phyloP scores from a whole-genome alignment of 2,888 invertebrate species.

The Polyploca ridens region DNA sequence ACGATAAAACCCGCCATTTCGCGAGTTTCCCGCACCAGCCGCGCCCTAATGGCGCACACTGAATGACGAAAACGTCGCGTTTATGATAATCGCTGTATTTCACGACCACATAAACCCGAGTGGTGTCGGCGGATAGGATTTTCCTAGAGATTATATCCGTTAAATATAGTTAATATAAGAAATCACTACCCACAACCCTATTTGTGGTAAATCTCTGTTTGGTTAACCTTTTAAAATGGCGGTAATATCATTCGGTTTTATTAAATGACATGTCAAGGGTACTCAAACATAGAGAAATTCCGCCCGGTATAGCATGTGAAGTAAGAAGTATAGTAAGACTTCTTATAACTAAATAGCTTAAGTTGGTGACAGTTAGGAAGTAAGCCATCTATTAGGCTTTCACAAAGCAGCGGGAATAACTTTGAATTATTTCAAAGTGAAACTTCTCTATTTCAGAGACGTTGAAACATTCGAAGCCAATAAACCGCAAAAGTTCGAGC shows the following conservation, averaged over 20 bases:
- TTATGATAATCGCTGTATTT: conserved; percentile 77
- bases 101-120: conserved; percentile 65
- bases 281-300: neutral
- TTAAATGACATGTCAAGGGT: too few species aligned
- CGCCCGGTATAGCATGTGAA: conserved; percentile 1
- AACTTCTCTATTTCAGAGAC: conserved; percentile 9
- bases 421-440: conserved; percentile 20
- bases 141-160: conserved; percentile 48
- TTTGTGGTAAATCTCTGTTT: neutral
- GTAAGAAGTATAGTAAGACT: neutral
- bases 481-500: conserved; percentile 10
- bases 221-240: neutral
- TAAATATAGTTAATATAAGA: conserved; percentile 34
- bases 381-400: conserved; percentile 3
- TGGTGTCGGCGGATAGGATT: conserved; percentile 52
- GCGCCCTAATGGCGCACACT: conserved; percentile 55
- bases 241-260: too few species aligned
- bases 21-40: conserved; percentile 35
- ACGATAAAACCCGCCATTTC: conserved; percentile 42
- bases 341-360: conserved; percentile 8
- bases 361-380: neutral
- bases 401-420: conserved; percentile 2
- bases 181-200: neutral
- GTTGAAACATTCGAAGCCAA: conserved; percentile 16
- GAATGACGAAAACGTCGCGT: conserved; percentile 72